Evolutionary conservation across 2,797 vertebrate species (phyloP).

Genomic region (Poeciliopsis presidionis): DNA sequence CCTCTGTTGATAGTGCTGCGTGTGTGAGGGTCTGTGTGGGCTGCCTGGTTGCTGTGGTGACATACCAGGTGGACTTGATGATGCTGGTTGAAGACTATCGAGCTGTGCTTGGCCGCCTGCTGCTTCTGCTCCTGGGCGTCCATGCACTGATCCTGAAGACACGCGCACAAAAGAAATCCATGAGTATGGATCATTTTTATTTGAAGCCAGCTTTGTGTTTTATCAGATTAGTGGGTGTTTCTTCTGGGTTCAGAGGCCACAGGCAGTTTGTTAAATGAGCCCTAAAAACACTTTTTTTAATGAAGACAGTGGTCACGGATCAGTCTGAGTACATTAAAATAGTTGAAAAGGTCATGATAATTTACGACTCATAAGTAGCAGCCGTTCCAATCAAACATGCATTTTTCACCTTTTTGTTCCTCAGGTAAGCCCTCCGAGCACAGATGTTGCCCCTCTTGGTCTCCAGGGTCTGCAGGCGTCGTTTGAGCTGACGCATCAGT

Average conservation of each 20-base stretch:
- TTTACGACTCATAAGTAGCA: too few relatives aligned
- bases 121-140: constrained; percentile 84
- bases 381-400: too few relatives aligned
- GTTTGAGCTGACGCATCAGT: constrained; percentile 75
- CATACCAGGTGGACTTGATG: constrained; percentile 90
- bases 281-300: not conserved
- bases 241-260: too few relatives aligned
- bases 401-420: constrained; percentile 87
- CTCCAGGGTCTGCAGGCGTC: constrained; percentile 85
- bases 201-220: not conserved
- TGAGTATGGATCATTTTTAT: not conserved
- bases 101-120: constrained; percentile 76
- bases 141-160: constrained; percentile 88
- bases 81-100: constrained; percentile 82
- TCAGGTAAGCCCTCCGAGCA: constrained; percentile 86
- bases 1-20: constrained; percentile 7
- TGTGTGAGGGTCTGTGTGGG: constrained; percentile 20
- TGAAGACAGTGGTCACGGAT: not conserved
- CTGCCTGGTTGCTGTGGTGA: constrained; percentile 52
- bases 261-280: too few relatives aligned
- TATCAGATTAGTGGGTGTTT: not conserved
- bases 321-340: not conserved
- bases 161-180: not conserved
- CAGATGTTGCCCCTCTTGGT: constrained; percentile 87
- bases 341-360: not conserved